phyloP scores from a whole-genome alignment of 1,140 invertebrate genomes.

The Drosophila parabipectinata region DNA sequence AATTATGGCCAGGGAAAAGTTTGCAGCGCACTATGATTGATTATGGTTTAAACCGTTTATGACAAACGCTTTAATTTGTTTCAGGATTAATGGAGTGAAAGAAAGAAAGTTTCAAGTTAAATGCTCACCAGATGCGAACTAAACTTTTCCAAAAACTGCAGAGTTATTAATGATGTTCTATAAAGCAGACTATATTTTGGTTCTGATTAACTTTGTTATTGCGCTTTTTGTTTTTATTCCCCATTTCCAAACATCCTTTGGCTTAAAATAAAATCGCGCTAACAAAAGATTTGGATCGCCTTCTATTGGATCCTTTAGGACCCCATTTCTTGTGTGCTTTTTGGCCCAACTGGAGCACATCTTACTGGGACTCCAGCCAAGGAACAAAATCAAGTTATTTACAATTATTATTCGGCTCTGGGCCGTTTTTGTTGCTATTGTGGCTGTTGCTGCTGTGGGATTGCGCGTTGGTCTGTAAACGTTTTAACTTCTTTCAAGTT shows the following conservation, averaged over 20 bases:
- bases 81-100: constrained; percentile 67
- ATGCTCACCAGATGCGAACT: constrained; percentile 37
- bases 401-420: constrained; percentile 68
- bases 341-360: constrained; percentile 49
- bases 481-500: constrained; percentile 68
- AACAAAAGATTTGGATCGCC: constrained; percentile 39
- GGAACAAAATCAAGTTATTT: constrained; percentile 70
- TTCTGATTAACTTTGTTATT: constrained; percentile 1
- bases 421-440: constrained; percentile 25
- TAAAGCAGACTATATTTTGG: not conserved
- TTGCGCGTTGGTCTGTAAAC: constrained; percentile 68
- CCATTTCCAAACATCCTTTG: not conserved
- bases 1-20: constrained; percentile 42
- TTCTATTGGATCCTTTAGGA: constrained; percentile 43
- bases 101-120: constrained; percentile 33
- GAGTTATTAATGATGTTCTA: not conserved
- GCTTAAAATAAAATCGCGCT: not conserved
- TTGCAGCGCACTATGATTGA: constrained; percentile 64
- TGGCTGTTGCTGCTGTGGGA: constrained; percentile 18
- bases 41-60: constrained; percentile 70
- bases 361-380: constrained; percentile 23
- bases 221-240: not conserved
- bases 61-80: constrained; percentile 76
- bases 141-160: not conserved
- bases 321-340: constrained; percentile 36